phyloP scores from a whole-genome alignment of 1,140 invertebrate species.

The Ylistrum balloti region DNA sequence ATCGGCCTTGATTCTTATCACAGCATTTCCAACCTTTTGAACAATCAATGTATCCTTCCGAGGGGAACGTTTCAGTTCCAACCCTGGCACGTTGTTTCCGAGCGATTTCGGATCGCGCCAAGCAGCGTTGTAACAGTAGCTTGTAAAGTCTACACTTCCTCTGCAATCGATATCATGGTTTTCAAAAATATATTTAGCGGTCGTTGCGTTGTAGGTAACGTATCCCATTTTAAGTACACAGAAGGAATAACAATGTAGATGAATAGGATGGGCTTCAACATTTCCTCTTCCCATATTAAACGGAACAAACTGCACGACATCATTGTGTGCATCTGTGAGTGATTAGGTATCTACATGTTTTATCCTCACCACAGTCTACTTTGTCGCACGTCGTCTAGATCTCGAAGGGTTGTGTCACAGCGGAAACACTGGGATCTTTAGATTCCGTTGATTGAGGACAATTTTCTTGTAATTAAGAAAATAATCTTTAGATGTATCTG shows the following conservation, averaged over 20 bases:
- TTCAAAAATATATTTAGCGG: conserved; percentile 74
- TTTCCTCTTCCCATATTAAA: conserved; percentile 85
- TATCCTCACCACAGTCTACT: conserved; percentile 57
- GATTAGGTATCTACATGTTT: conserved; percentile 60
- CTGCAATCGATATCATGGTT: conserved; percentile 72
- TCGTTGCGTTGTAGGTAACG: conserved; percentile 65
- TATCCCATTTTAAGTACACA: conserved; percentile 86
- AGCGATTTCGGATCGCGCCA: conserved; percentile 71
- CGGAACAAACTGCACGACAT: conserved; percentile 70
- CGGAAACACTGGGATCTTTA: conserved; percentile 66
- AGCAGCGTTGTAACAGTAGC: conserved; percentile 66
- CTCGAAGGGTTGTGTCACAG: conserved; percentile 71
- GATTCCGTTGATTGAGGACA: conserved; percentile 72
- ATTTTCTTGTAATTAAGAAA: conserved; percentile 71
- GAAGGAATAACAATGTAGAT: conserved; percentile 90
- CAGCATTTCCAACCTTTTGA: conserved; percentile 87
- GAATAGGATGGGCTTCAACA: conserved; percentile 87
- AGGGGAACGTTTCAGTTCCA: conserved; percentile 84
- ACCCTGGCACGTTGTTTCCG: conserved; percentile 68
- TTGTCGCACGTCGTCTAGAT: conserved; percentile 62
- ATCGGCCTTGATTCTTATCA: conserved; percentile 88
- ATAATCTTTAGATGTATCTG: conserved; percentile 67
- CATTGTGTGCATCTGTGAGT: conserved; percentile 56
- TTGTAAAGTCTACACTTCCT: conserved; percentile 52
- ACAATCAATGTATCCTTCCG: conserved; percentile 89